These are phyloP conservation scores for Plusia festucae DNA, from an alignment of 2,888 invertebrate species.

Conservation along the genomic window DNA sequence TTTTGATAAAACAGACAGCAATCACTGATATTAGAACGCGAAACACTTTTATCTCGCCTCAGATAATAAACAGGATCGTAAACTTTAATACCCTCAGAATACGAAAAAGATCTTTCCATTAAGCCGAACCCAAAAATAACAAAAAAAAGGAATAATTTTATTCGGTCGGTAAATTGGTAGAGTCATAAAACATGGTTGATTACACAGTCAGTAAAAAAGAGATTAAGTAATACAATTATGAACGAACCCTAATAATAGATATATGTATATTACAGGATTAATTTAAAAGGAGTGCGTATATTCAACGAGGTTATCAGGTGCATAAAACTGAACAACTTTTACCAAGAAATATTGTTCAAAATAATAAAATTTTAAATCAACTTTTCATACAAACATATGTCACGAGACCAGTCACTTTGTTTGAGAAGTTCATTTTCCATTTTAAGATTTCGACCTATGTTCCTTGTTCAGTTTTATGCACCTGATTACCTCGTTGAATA, in stretches of 20 bases:
- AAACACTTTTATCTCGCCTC: slow-evolving; percentile 29
- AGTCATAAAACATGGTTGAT: slow-evolving; percentile 16
- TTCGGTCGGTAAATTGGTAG: slow-evolving; percentile 17
- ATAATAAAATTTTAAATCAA: no score
- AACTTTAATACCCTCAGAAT: slow-evolving; percentile 33
- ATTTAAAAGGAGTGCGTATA: no score
- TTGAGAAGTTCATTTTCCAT: no score
- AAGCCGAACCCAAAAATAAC: slow-evolving; percentile 16
- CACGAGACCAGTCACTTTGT: no score
- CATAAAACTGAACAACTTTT: no score
- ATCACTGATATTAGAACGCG: slow-evolving; percentile 9
- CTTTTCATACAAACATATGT: no score
- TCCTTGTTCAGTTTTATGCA: no score
- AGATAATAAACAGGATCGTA: slow-evolving; percentile 37
- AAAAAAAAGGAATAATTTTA: slow-evolving; percentile 20
- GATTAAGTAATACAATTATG: neutral
- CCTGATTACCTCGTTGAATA: no score
- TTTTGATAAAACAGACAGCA: neutral
- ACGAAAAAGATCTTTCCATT: slow-evolving; percentile 21
- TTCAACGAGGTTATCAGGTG: no score
- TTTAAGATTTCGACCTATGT: no score
- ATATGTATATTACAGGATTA: neutral
- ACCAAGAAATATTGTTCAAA: no score
- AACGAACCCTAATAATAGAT: neutral
- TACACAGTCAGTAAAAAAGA: neutral